Evolutionary conservation across 2,113 vertebrate genomes (phyloP), one percentile per base, ranked within the genome.

Genomic region (Noturus placidus): DNA sequence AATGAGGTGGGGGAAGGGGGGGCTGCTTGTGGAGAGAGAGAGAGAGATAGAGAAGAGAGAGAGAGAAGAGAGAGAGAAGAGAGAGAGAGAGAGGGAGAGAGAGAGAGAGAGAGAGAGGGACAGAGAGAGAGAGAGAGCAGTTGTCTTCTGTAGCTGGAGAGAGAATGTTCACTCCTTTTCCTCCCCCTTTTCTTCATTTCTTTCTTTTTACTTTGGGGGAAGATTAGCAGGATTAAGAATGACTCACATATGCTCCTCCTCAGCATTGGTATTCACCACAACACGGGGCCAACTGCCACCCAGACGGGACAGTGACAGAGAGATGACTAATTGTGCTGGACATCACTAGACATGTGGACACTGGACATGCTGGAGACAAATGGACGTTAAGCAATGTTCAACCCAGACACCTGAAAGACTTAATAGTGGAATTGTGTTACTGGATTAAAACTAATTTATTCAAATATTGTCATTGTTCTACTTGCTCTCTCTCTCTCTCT

Each of bases 161-260:
- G 74, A 83, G 76, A 89, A 88, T 76, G 46, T 88, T 91, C 79
- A 89, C 92, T 74, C 20, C 87, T 89, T 87, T 89, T 92, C 77
- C 85, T 79, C 83, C 82, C 76, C 77, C 65, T 83, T 84, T 89
- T 91, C 91, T 92, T 92, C 87, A 92, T 95, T 95, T 96, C 80
- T 92, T 93, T 92, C 88, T 93, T 93, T 94, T 92, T 91, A 93
- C 95, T 94, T 94, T 96, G 96, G 96, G 97, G 96, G 93, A 93
- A 99, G 97, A 99, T 99, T 99, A 99, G 96, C 95, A 96, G 97
- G 98, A 99, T 98, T 98, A 99, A 95, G 95, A 96, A 96, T 96
- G 96, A 96, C 95, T 97, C 97, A 96, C 98, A 98, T 99, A 99
- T 99, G 97, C 97, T 97, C 96, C 93, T 96, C 94, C 94, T 97